Conservation (phyloP, 2,113 vertebrate species). For the Paracanthobrama guichenoti region DNA sequence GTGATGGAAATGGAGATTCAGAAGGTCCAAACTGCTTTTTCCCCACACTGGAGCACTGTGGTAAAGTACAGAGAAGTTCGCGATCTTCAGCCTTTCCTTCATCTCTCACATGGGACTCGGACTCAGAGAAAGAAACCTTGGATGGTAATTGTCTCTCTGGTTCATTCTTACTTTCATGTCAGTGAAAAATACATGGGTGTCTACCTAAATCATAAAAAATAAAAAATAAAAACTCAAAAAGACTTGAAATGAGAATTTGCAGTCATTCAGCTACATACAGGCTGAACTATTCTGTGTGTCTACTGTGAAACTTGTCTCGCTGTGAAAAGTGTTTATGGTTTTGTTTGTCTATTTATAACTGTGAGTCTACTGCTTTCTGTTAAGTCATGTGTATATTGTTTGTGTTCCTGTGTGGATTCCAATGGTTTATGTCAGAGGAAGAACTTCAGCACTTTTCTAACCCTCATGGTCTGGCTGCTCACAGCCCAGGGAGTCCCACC, state of each 20-base stretch:
- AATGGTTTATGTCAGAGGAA: slow-evolving; percentile 74
- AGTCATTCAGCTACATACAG: neutral
- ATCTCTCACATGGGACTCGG: slow-evolving; percentile 80
- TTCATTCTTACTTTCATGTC: slow-evolving; percentile 19
- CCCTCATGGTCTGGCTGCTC: slow-evolving; percentile 80
- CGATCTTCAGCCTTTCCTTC: slow-evolving; percentile 76
- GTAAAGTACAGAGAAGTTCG: slow-evolving; percentile 64
- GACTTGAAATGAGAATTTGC: neutral
- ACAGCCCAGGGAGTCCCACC: slow-evolving; percentile 78
- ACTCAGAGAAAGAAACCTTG: slow-evolving; percentile 77
- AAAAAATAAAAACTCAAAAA: neutral
- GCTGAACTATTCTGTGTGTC: neutral
- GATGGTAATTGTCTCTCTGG: slow-evolving; percentile 66
- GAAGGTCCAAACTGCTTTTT: slow-evolving; percentile 50
- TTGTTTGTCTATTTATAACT: slow-evolving; percentile 37
- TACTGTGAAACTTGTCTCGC: slow-evolving; percentile 14
- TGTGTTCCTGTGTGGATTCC: slow-evolving; percentile 59
- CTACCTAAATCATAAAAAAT: neutral
- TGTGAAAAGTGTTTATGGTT: slow-evolving; percentile 24
- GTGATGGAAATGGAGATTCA: slow-evolving; percentile 54
- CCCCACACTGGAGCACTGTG: slow-evolving; percentile 57
- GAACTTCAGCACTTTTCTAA: slow-evolving; percentile 82
- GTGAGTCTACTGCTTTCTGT: slow-evolving; percentile 39
- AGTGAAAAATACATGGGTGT: neutral
- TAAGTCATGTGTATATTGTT: slow-evolving; percentile 45